A percentile compares a stretch with the other conserved stretches of the same genome.
These are phyloP conservation scores for Hirtodrosophila duncani DNA, from an alignment of 2,888 invertebrate genomes.

Conservation along the genomic window DNA sequence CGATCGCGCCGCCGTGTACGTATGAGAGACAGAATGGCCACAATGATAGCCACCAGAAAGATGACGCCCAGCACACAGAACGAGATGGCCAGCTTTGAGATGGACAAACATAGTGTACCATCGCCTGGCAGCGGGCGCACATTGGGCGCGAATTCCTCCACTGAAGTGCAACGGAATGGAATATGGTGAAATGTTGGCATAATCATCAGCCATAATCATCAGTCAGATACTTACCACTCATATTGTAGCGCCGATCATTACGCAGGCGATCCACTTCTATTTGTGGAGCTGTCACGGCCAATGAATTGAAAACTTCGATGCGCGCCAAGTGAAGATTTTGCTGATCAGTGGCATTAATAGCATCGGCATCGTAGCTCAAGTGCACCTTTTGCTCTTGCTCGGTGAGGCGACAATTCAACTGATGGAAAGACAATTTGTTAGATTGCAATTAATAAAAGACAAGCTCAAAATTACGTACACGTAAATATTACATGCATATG, in stretches of 20 bases:
- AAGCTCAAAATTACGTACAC: neutral
- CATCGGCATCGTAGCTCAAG: no score
- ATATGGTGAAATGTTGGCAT: neutral
- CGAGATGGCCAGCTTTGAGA: slow-evolving; percentile 87
- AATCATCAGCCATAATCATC: neutral
- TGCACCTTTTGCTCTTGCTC: slow-evolving; percentile 66
- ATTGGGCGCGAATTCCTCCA: slow-evolving; percentile 74
- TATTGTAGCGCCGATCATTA: slow-evolving; percentile 74
- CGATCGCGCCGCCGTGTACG: slow-evolving; percentile 79
- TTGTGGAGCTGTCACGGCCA: slow-evolving; percentile 88
- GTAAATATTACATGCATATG: no score
- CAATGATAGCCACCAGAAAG: slow-evolving; percentile 85
- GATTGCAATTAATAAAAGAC: slow-evolving; percentile 6
- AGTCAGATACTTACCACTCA: slow-evolving; percentile 76
- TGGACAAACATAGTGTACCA: slow-evolving; percentile 84
- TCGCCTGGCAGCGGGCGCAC: slow-evolving; percentile 70
- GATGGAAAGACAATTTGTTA: slow-evolving; percentile 20
- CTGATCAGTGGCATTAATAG: slow-evolving; percentile 73
- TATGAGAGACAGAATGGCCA: slow-evolving; percentile 84
- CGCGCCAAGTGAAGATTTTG: slow-evolving; percentile 78
- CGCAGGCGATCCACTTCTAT: slow-evolving; percentile 83
- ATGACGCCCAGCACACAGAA: slow-evolving; percentile 86
- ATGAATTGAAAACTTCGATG: slow-evolving; percentile 88
- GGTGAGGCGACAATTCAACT: slow-evolving; percentile 78
- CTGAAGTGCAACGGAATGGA: slow-evolving; percentile 44